Base-by-base conservation (phyloP, 2,888 invertebrate species). In the Arge pagana region DNA sequence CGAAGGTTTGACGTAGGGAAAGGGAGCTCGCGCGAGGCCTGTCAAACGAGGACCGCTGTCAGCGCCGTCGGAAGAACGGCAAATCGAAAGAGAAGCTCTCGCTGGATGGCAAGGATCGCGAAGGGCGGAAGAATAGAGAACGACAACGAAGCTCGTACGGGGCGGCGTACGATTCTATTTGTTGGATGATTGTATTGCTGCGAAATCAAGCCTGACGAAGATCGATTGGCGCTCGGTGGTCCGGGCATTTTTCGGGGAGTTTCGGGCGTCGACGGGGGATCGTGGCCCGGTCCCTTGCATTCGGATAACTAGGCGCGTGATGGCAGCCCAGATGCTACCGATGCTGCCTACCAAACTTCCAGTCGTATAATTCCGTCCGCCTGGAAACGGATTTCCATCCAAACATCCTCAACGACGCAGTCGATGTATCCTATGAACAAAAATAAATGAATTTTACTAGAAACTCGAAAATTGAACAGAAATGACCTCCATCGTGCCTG, bases 171-270 rank as follows among this genome's bases (percentile, higher is more conserved):
- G 71, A 73, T 76, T 75, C 74, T 75, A 75, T 76, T 75, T 75
- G 75, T 73, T 72, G 73, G 74, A 68, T 74, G 72, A 74, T 75
- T 73, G 74, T 74, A 72, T 71, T 68, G 72, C 71, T 72, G 67
- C 74, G 72, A 76, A 76, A 76, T 76, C 76, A 73, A 76, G 74
- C 71, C 75, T 76, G 76, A 75, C 76, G 76, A 76, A 75, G 76
- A 75, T 76, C 76, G 76, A 76, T 76, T 70, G 76, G 66, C 69
- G 63, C 10, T 19, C 33, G 30, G 45, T 35, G 33, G 31, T 45
- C 35, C 45, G 33, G 33, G 66, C 70, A 62, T 71, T 72, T 72
- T 70, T 45, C 35, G 33, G 33, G 33, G 66, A 69, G 63, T 71
- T 72, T 72, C 71, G 68, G 66, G 66, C 74, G 71, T 75, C 74